Evolutionary conservation across 2,113 vertebrate genomes (phyloP), one percentile per base, ranked within the genome.

Genomic region (Alces alces): DNA sequence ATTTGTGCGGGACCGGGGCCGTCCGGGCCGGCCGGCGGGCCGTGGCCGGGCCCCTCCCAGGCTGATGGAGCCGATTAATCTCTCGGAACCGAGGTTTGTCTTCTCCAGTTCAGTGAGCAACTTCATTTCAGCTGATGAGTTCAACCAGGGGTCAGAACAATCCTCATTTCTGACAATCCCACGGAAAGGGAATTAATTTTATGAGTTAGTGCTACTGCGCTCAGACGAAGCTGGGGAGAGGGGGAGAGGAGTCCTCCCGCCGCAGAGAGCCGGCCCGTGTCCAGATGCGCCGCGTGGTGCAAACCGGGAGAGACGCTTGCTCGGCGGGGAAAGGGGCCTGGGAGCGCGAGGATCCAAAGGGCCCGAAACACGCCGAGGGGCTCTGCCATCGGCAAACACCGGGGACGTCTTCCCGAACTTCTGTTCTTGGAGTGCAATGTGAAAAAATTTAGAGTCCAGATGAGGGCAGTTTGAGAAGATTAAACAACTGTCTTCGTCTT

Each of bases 101-200:
- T 99, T 99, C 99, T 99, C 99, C 99, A 99, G 99, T 99, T 99
- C 99, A 99, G 98, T 99, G 99, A 99, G 99, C 99, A 99, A 99
- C 99, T 99, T 99, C 99, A 99, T 99, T 99, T 99, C 99, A 98
- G 98, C 99, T 99, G 99, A 99, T 99, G 99, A 99, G 99, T 99
- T 99, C 99, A 99, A 99, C 98, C 98, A 97, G 98, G 98, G 99
- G 99, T 99, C 99, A 99, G 99, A 99, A 99, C 99, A 99, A 99
- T 99, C 99, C 99, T 99, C 99, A 99, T 99, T 99, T 99, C 99
- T 99, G 99, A 99, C 99, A 99, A 99, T 99, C 99, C 99, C 99
- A 98, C 98, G 94, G 99, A 99, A 99, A 99, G 99, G 99, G 99
- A 99, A 99, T 99, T 99, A 99, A 99, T 99, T 99, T 99, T 99